Base-by-base conservation (phyloP, 2,888 invertebrate species). In the Bedellia somnulentella region DNA sequence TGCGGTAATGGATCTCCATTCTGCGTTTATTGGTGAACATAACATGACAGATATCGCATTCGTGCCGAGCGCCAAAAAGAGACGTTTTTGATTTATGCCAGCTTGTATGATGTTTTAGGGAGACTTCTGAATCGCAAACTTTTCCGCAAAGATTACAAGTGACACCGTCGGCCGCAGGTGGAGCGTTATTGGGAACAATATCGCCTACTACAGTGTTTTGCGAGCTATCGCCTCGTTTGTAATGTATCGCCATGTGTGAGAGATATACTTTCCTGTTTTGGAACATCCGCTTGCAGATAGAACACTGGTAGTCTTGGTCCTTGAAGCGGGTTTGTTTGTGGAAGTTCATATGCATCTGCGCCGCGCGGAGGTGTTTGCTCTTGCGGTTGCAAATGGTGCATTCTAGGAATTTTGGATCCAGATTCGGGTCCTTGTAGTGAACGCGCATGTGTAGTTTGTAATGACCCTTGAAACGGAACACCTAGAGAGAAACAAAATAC, bases 271-370 rank as follows among this genome's bases (percentile, higher is more conserved):
- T 63, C 1, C 71, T 41, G 38, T 50, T 43, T 35, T 71, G 68
- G 46, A 75, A 76, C n/a, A 73, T 54, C 12, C 62, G 46, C 35
- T 68, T 66, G 50, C 77, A 77, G 29, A 77, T 66, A 18, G 71
- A 60, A 42, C 77, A 78, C 44, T 67, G 59, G 44, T 76, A 76
- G 53, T 75, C 75, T 22, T 68, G 66, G 45, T 49, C 61, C 42
- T 70, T 54, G 52, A 73, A 73, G 32, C 75, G 62, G 0, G 66
- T 75, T 37, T 75, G 75, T 35, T 70, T 68, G 53, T 78, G 77
- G 52, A 47, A 78, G 45, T 60, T 67, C 60, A 62, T 64, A 47
- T 78, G 77, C 14, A 58, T 58, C 37, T 60, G 35, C 24, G 75
- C 75, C 2, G 75, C 76, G 16, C 76, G 68, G 5, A 76, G 51